Evolutionary conservation across 2,888 invertebrate genomes (phyloP), one percentile per base, ranked within the genome.

Genomic region (Nebria brevicollis): DNA sequence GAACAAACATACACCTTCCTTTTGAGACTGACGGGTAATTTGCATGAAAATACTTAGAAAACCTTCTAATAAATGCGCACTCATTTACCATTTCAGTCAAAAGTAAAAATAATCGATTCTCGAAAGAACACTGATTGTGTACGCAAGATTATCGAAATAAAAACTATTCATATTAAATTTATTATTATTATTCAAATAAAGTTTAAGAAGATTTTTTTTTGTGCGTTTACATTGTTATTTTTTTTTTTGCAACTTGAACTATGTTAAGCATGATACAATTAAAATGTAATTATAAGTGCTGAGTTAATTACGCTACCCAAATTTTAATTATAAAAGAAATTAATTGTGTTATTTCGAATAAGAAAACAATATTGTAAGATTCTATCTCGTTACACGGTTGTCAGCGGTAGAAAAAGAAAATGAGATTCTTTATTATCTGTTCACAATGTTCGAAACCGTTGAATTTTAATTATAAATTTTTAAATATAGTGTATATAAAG

Each of bases 41-140:
- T 75, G 80, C 80, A 80, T 80, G 75, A 80, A 80, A 75, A 80
- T 80, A 68, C 75, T 75, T 66, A 74, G 79, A 79, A 79, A 79
- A 79, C 79, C 70, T 25, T 74, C 75, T 79, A 75, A 79, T 75
- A 79, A 72, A 80, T 80, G 75, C 70, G 43, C 64, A 64, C 75
- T 75, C 79, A 79, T 79, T 79, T 79, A 79, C 65, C 78, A 78
- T 70, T 78, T 41, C 64, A 42, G 78, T 66, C 73, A 78, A 77
- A 43, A 70, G 76, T 54, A 5, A 76, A 42, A 41, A 15, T 73
- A 42, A 73, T 41, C 41, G 73, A 34, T 42, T 34, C 15, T n/a
- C 42, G n/a, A 8, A 41, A 41, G 15, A 34, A 10, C 15, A 41
- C 73, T 41, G 26, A 72, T 25, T 15, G 0, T 66, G 64, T 64